A percentile compares a stretch with the other conserved stretches of the same genome.
phyloP scores from a whole-genome alignment of 2,888 invertebrate species.

The Phyllotreta cruciferae region DNA sequence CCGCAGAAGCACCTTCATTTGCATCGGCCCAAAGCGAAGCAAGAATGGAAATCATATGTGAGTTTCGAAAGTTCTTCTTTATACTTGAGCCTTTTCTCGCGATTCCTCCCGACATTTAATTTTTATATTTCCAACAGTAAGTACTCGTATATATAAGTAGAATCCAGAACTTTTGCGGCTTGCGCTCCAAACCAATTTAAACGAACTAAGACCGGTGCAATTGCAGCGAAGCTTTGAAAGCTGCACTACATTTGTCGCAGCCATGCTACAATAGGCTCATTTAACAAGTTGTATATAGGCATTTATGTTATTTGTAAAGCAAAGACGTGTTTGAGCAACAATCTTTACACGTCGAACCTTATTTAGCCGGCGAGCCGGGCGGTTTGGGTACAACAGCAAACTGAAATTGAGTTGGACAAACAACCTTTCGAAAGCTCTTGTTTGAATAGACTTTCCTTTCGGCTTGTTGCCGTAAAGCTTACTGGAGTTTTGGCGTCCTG shows the following conservation, averaged over 20 bases:
- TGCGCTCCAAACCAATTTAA: too few relatives aligned
- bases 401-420: slow-evolving; percentile 11
- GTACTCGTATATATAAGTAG: too few relatives aligned
- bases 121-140: neutral
- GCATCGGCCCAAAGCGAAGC: slow-evolving; percentile 77
- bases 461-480: slow-evolving; percentile 1
- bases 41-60: slow-evolving; percentile 81
- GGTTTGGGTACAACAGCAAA: neutral
- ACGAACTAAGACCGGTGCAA: too few relatives aligned
- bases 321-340: too few relatives aligned
- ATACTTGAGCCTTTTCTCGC: neutral
- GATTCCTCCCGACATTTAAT: neutral
- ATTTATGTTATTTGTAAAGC: too few relatives aligned
- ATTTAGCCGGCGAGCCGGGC: neutral
- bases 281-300: too few relatives aligned
- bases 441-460: slow-evolving; percentile 6
- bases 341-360: slow-evolving; percentile 1
- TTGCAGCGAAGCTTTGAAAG: too few relatives aligned
- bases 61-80: slow-evolving; percentile 57
- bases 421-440: slow-evolving; percentile 8
- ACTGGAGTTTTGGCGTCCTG: too few relatives aligned
- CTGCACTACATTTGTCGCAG: too few relatives aligned
- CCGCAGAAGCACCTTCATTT: slow-evolving; percentile 80
- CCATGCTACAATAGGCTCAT: too few relatives aligned
- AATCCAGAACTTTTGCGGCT: too few relatives aligned